Conservation (phyloP, 1,140 invertebrate genomes). For the Batillaria attramentaria region DNA sequence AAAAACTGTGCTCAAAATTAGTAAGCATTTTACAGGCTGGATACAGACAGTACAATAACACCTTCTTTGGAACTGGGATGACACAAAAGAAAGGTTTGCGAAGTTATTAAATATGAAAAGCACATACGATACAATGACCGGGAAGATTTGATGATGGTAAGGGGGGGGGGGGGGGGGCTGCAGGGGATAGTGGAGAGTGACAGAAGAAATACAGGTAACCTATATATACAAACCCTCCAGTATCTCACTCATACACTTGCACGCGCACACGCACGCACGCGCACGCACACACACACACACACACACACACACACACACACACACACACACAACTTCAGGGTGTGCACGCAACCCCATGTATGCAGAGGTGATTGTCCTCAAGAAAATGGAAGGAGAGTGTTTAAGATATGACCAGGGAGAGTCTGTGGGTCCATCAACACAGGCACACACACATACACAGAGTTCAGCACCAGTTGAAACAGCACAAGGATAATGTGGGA, state of each 20-base stretch:
- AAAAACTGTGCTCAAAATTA: background rate
- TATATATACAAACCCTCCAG: background rate
- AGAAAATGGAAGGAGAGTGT: background rate
- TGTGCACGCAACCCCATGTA: background rate
- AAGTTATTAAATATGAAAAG: background rate
- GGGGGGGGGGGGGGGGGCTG: too few species aligned
- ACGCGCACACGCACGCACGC: background rate
- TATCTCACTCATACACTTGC: background rate
- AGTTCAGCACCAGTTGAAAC: background rate
- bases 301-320: background rate
- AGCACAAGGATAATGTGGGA: too few species aligned
- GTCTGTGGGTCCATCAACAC: background rate
- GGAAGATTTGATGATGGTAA: too few species aligned
- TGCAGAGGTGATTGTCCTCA: background rate
- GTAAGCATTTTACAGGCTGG: too few species aligned
- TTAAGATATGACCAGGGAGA: background rate
- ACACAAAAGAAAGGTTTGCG: background rate
- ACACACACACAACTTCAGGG: background rate
- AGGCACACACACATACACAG: background rate
- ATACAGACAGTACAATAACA: too few species aligned
- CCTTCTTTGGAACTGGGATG: background rate
- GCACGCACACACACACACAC: slow-evolving; percentile 7
- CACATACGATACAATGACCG: background rate
- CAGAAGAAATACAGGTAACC: too few species aligned
- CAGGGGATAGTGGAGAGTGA: background rate